A percentile compares a stretch with the other conserved stretches of the same genome.
phyloP scores from a whole-genome alignment of 2,888 invertebrate genomes.

The Ferdinandea cuprea region DNA sequence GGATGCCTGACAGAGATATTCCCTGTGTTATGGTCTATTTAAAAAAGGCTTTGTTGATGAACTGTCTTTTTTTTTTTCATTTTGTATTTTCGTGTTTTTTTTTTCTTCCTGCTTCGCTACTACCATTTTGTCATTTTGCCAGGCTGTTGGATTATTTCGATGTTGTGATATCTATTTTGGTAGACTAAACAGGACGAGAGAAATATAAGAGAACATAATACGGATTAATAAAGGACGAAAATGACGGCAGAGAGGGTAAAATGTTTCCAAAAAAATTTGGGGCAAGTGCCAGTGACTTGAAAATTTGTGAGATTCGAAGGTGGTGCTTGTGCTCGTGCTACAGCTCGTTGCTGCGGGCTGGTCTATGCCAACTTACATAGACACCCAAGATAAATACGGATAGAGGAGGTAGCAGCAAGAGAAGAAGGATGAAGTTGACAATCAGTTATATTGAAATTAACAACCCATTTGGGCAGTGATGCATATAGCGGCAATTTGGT shows the following conservation, averaged over 20 bases:
- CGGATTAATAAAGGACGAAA: slow-evolving; percentile 66
- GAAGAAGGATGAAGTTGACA: slow-evolving; percentile 55
- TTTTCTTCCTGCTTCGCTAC: slow-evolving; percentile 35
- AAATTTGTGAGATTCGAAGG: slow-evolving; percentile 57
- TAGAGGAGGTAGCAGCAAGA: not conserved
- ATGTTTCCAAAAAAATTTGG: slow-evolving; percentile 64
- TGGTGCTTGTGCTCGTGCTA: too few species aligned
- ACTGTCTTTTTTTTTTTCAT: slow-evolving; percentile 22
- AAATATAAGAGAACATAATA: slow-evolving; percentile 55
- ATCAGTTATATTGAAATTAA: slow-evolving; percentile 73
- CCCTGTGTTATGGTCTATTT: slow-evolving; percentile 44
- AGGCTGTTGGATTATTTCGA: slow-evolving; percentile 73
- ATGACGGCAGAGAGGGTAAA: slow-evolving; percentile 29
- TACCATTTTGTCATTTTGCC: slow-evolving; percentile 72
- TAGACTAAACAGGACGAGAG: slow-evolving; percentile 60
- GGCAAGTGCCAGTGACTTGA: slow-evolving; percentile 72
- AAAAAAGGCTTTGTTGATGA: slow-evolving; percentile 54
- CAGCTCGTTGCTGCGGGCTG: not conserved
- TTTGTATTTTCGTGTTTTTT: too few species aligned
- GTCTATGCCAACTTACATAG: slow-evolving; percentile 31
- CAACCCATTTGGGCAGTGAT: slow-evolving; percentile 71
- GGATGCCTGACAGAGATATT: slow-evolving; percentile 56
- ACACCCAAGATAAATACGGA: slow-evolving; percentile 7
- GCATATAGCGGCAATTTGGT: slow-evolving; percentile 66
- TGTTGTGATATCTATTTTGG: slow-evolving; percentile 71